Conservation (phyloP, 1,140 invertebrate genomes). For the Megalopta genalis region DNA sequence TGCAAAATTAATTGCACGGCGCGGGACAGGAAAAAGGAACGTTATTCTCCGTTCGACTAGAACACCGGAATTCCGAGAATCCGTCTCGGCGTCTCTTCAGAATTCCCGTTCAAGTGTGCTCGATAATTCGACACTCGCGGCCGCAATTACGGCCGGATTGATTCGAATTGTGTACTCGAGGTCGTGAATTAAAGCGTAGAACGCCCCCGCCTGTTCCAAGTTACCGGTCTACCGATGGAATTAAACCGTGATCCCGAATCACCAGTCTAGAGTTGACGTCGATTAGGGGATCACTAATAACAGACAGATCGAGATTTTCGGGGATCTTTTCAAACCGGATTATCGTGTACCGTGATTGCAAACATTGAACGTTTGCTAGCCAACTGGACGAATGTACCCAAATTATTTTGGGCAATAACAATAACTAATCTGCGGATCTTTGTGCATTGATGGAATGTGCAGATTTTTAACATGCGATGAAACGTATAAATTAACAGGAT, state of each 20-base stretch:
- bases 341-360: no score
- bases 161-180: constrained; percentile 46
- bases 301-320: no score
- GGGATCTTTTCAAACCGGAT: no score
- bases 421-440: no score
- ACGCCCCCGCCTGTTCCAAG: not conserved
- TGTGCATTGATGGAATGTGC: no score
- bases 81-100: constrained; percentile 6
- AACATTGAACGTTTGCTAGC: no score
- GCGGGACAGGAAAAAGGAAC: not conserved
- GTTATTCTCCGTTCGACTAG: no score
- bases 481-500: no score
- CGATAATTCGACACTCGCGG: constrained; percentile 1
- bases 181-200: constrained; percentile 4
- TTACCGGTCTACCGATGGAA: not conserved
- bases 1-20: not conserved
- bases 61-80: constrained; percentile 20
- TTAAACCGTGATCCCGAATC: constrained; percentile 17
- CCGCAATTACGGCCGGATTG: constrained; percentile 52
- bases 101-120: constrained; percentile 19
- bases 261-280: not conserved
- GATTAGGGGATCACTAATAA: no score
- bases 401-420: no score
- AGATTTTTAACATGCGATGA: no score
- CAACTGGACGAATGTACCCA: no score